Conservation (phyloP, 1,140 invertebrate species). For the Archivesica marissinica region DNA sequence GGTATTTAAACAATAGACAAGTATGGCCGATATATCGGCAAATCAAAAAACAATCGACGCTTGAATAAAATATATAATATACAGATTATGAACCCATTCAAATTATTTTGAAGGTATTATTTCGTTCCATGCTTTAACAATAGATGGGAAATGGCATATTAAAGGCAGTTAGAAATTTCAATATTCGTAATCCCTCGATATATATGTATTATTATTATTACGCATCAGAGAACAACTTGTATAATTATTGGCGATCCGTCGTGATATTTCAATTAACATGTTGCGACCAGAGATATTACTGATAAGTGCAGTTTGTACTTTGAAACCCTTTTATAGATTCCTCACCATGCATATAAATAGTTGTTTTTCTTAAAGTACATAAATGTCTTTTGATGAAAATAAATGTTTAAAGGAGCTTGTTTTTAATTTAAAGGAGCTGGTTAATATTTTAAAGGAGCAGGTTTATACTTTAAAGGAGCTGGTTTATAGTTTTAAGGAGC, state of each 20-base stretch:
- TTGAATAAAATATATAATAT: neutral
- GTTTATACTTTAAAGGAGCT: too few species aligned
- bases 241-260: neutral
- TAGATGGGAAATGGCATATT: neutral
- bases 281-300: neutral
- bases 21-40: conserved; percentile 28
- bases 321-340: too few species aligned
- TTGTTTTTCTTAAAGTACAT: too few species aligned
- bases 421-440: too few species aligned
- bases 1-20: conserved; percentile 12
- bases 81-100: conserved; percentile 3
- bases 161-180: neutral
- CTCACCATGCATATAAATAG: too few species aligned
- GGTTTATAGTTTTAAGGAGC: too few species aligned
- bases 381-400: too few species aligned
- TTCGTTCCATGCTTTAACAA: neutral
- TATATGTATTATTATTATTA: neutral
- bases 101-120: neutral
- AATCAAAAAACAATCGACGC: conserved; percentile 28
- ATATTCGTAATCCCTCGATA: conserved; percentile 22
- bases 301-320: neutral
- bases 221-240: neutral
- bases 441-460: too few species aligned
- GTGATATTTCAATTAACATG: conserved; percentile 15
- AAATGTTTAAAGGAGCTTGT: too few species aligned